Evolutionary conservation across 2,113 vertebrate species (phyloP), one percentile per base, ranked within the genome.

Genomic region (Athene cunicularia): DNA sequence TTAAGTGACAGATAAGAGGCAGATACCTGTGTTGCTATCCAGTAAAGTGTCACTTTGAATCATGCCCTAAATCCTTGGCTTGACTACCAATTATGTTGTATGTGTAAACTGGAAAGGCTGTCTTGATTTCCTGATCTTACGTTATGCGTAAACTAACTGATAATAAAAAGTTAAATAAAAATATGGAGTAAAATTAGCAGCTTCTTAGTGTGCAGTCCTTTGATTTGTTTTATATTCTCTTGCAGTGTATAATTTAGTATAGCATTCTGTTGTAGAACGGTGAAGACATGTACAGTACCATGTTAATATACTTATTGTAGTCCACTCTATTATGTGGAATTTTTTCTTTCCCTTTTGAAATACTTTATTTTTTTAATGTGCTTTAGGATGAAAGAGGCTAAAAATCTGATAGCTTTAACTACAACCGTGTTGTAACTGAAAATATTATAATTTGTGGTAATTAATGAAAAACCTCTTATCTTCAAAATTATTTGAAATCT

Each of bases 71-170:
- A 60, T 84, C 47, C 37, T 19, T 21, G 68, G 12, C 23, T 85
- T 72, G 23, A 41, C 30, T 59, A 27, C 16, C 28, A 28, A 2
- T 45, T 64, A 13, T 13, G 5, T 39, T 23, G 2, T 72, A 12
- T 14, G 10, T 62, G 27, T 71, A 35, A 83, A 77, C 11, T 70
- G 64, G 41, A 81, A 62, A 79, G 35, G 23, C 35, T 63, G 43
- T n/a, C 43, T 60, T 8, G 5, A 49, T 68, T 35, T 82, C 23
- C 33, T 59, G 17, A 24, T 81, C 39, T 24, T 77, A 17, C 2
- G 0, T 32, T 72, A 28, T 14, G 5, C 2, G 1, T 84, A 59
- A 85, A 49, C 21, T 52, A 50, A 19, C 18, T 7, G 0, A 39
- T 59, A 26, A 26, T 20, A 70, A 52, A 72, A 56, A 33, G 5